Conservation (phyloP, 2,797 vertebrate species). For the Podarcis siculus region DNA sequence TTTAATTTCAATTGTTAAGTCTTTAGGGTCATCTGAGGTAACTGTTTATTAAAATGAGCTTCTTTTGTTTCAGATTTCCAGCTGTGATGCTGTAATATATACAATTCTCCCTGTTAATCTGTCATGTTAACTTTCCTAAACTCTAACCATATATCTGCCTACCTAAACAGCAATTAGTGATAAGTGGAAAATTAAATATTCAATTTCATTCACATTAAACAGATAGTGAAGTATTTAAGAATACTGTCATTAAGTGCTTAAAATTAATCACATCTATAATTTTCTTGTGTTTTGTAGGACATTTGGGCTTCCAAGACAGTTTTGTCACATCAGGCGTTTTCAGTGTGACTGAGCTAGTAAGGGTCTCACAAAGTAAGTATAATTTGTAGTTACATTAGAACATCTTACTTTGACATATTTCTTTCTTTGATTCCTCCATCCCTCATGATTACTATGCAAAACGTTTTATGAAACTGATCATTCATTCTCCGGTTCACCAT, state of each 20-base stretch:
- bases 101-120: slow-evolving; percentile 76
- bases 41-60: slow-evolving; percentile 74
- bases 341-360: slow-evolving; percentile 95
- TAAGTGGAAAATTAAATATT: slow-evolving; percentile 71
- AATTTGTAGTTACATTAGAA: slow-evolving; percentile 19
- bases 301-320: slow-evolving; percentile 98
- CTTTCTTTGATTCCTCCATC: background rate
- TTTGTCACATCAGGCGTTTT: slow-evolving; percentile 98
- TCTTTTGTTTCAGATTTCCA: slow-evolving; percentile 82
- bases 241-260: slow-evolving; percentile 70
- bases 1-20: slow-evolving; percentile 74
- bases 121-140: slow-evolving; percentile 74
- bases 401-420: slow-evolving; percentile 35
- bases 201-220: slow-evolving; percentile 65
- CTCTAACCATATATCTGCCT: slow-evolving; percentile 74
- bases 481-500: background rate
- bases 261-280: slow-evolving; percentile 68
- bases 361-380: slow-evolving; percentile 98
- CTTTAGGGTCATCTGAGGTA: slow-evolving; percentile 78
- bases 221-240: slow-evolving; percentile 69
- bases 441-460: slow-evolving; percentile 23
- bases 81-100: slow-evolving; percentile 77
- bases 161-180: slow-evolving; percentile 72
- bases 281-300: slow-evolving; percentile 86
- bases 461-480: slow-evolving; percentile 6